Conservation (phyloP, 2,888 invertebrate genomes). For the Lasioglossum morio region DNA sequence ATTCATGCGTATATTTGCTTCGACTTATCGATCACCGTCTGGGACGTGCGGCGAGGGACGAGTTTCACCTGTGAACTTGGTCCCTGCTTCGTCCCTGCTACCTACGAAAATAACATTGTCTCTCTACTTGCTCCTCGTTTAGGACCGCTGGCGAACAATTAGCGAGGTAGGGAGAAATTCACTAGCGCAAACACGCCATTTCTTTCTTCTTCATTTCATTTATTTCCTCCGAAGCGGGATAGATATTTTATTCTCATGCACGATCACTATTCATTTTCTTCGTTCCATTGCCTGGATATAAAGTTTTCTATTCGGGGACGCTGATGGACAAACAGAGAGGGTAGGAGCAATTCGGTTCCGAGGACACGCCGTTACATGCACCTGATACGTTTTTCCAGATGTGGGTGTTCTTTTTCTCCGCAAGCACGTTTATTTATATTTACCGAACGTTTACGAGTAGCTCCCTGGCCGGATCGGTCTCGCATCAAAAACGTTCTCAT, state of each 20-base stretch:
- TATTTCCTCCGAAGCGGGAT: background rate
- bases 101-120: background rate
- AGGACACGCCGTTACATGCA: too few species aligned
- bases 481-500: conserved; percentile 44
- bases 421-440: conserved; percentile 38
- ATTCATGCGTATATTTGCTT: conserved; percentile 23
- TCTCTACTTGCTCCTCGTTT: background rate
- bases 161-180: background rate
- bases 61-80: background rate
- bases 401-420: background rate
- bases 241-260: background rate
- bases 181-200: background rate
- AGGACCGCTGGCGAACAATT: background rate
- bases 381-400: background rate
- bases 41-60: background rate
- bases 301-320: background rate
- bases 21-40: background rate
- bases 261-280: background rate
- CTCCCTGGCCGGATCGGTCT: conserved; percentile 4
- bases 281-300: background rate
- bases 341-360: too few species aligned
- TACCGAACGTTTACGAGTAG: conserved; percentile 23
- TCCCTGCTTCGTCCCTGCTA: background rate
- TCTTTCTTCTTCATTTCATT: background rate
- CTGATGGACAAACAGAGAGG: background rate